These are phyloP conservation scores for Hemaris fuciformis DNA, from an alignment of 2,888 invertebrate genomes.

Conservation along the genomic window DNA sequence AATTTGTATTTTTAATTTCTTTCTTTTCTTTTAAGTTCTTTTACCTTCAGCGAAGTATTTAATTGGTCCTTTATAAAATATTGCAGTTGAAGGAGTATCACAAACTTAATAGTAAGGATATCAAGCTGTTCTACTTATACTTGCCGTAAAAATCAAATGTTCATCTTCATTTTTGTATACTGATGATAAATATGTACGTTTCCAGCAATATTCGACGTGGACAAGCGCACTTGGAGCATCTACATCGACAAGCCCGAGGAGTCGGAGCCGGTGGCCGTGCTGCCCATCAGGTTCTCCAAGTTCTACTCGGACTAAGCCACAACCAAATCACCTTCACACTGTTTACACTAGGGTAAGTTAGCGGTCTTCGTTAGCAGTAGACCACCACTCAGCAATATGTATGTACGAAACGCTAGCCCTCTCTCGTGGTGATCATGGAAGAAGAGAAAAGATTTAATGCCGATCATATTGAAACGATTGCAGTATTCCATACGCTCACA, in stretches of 20 bases:
- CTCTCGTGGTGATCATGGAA: background rate
- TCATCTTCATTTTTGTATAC: background rate
- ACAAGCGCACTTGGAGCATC: slow-evolving; percentile 87
- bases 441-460: no score
- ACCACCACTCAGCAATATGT: background rate
- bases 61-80: no score
- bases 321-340: background rate
- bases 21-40: no score
- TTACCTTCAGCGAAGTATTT: no score
- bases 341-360: background rate
- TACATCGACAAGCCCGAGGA: slow-evolving; percentile 88
- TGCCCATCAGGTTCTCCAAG: slow-evolving; percentile 80
- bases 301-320: background rate
- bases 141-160: no score
- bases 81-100: no score
- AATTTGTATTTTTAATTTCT: no score
- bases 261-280: slow-evolving; percentile 86
- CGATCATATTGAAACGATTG: no score
- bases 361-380: background rate
- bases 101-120: no score
- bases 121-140: no score
- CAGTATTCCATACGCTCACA: no score
- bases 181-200: slow-evolving; percentile 6
- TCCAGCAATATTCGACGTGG: slow-evolving; percentile 89
- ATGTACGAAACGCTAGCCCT: background rate